Evolutionary conservation across 2,888 invertebrate species (phyloP).

Genomic region (Eupelmus urozonus): DNA sequence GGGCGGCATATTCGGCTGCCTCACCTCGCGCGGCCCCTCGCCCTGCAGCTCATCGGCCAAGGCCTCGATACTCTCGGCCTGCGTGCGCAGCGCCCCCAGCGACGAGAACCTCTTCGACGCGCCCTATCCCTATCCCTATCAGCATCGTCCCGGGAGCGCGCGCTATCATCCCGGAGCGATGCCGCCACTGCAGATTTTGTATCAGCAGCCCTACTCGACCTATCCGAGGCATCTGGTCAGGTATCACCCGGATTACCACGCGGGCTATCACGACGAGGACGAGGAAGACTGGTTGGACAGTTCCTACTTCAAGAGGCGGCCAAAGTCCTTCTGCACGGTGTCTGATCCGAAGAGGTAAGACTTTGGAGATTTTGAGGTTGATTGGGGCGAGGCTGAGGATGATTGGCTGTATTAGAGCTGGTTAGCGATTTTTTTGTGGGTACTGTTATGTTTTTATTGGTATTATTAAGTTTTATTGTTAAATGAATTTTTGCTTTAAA

Average conservation of each 20-base stretch:
- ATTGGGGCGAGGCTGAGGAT: no score
- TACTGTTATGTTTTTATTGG: no score
- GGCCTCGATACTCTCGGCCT: slow-evolving; percentile 89
- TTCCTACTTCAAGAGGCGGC: slow-evolving; percentile 88
- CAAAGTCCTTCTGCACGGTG: slow-evolving; percentile 85
- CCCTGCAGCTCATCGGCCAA: slow-evolving; percentile 80
- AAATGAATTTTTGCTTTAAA: no score
- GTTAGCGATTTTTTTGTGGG: no score
- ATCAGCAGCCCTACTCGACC: slow-evolving; percentile 72
- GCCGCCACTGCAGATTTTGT: slow-evolving; percentile 71
- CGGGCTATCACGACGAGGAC: slow-evolving; percentile 76
- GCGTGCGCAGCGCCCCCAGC: slow-evolving; percentile 91
- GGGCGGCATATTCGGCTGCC: slow-evolving; percentile 90
- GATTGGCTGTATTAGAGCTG: no score
- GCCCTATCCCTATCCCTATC: slow-evolving; percentile 60
- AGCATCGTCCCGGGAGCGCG: neutral
- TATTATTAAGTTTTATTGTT: neutral
- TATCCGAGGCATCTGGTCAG: slow-evolving; percentile 66
- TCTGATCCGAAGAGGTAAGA: slow-evolving; percentile 83
- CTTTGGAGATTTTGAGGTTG: no score
- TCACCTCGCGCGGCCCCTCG: slow-evolving; percentile 87
- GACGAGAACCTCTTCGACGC: slow-evolving; percentile 92
- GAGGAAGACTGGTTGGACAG: slow-evolving; percentile 86
- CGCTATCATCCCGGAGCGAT: slow-evolving; percentile 79
- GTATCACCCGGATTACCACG: slow-evolving; percentile 56